phyloP scores from a whole-genome alignment of 2,888 invertebrate species.

The Helobdella robusta region DNA sequence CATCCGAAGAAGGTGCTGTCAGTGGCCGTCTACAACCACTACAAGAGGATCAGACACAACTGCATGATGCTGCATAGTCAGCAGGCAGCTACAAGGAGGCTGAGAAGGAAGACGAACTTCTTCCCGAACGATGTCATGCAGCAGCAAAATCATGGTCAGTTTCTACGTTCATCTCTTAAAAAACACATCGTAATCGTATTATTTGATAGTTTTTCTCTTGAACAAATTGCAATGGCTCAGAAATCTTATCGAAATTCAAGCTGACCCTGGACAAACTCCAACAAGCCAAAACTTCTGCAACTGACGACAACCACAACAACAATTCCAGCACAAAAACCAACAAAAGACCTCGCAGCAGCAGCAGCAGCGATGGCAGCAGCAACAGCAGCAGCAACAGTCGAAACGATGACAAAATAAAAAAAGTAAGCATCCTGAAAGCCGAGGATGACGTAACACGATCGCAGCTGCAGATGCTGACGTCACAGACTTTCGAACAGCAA shows the following conservation, averaged over 20 bases:
- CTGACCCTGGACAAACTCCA: conserved; percentile 17
- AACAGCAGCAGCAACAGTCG: too few species aligned
- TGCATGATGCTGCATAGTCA: not conserved
- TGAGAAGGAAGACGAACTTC: not conserved
- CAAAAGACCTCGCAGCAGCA: too few species aligned
- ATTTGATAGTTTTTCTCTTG: too few species aligned
- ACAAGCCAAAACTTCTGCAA: too few species aligned
- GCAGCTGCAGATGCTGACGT: conserved; percentile 31
- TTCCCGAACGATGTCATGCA: conserved; percentile 10
- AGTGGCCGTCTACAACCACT: conserved; percentile 97
- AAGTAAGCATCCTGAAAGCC: conserved; percentile 22
- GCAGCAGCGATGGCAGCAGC: too few species aligned
- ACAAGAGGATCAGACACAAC: conserved; percentile 92
- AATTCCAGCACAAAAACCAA: too few species aligned
- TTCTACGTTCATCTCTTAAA: too few species aligned
- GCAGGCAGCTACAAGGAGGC: not conserved
- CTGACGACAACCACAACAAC: too few species aligned
- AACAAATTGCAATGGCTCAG: too few species aligned
- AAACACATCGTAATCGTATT: too few species aligned
- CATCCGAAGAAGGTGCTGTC: conserved; percentile 92
- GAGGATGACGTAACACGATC: conserved; percentile 25
- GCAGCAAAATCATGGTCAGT: not conserved
- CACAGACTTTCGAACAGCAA: not conserved
- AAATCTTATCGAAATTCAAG: conserved; percentile 10
- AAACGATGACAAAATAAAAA: too few species aligned